Percentiles rank a stretch among this genome's conserved stretches.
phyloP scores from a whole-genome alignment of 2,888 invertebrate species.

The Miltochrista miniata region DNA sequence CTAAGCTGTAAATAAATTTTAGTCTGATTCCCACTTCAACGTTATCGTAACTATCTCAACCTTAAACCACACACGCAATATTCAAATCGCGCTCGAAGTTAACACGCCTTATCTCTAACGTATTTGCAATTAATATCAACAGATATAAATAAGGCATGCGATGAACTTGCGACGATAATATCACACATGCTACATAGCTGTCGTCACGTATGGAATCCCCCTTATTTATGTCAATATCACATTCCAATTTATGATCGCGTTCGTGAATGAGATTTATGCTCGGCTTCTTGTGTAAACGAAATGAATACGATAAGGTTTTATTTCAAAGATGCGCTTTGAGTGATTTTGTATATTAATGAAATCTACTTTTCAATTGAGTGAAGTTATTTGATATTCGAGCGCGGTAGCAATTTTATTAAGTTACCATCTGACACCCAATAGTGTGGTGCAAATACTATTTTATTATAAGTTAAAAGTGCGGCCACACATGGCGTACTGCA shows the following conservation, averaged over 20 bases:
- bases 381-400: background rate
- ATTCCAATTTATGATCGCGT: slow-evolving; percentile 66
- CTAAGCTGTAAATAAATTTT: background rate
- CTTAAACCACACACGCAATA: slow-evolving; percentile 5
- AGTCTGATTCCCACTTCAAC: slow-evolving; percentile 2
- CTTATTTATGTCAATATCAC: slow-evolving; percentile 75
- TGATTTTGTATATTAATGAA: too few relatives aligned
- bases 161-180: slow-evolving; percentile 50
- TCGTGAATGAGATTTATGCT: slow-evolving; percentile 34
- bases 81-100: slow-evolving; percentile 4
- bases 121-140: slow-evolving; percentile 54
- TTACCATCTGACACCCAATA: too few relatives aligned
- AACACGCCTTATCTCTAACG: slow-evolving; percentile 31
- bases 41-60: background rate
- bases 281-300: slow-evolving; percentile 23
- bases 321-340: too few relatives aligned
- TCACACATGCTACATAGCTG: slow-evolving; percentile 60
- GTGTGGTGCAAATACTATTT: too few relatives aligned
- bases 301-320: too few relatives aligned
- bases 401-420: too few relatives aligned
- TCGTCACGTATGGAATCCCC: slow-evolving; percentile 64
- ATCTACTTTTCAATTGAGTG: too few relatives aligned
- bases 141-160: slow-evolving; percentile 54
- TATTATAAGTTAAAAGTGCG: too few relatives aligned
- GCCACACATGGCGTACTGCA: too few relatives aligned